Conservation (phyloP, 1,140 invertebrate species). For the Eumeta japonica region DNA sequence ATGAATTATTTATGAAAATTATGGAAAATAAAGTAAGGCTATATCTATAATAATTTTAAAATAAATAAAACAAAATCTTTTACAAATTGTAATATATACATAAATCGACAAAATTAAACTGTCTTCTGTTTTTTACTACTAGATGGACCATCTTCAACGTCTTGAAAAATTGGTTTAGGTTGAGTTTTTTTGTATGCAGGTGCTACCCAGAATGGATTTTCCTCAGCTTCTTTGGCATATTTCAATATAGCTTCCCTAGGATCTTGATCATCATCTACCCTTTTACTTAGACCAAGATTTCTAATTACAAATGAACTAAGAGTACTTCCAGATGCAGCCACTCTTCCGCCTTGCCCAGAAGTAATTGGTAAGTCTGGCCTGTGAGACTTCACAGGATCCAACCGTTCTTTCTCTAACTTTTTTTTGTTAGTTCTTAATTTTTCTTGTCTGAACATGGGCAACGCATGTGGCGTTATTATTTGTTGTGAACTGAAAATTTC, state of each 20-base stretch:
- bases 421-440: conserved; percentile 86
- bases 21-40: too few species aligned
- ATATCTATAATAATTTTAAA: too few species aligned
- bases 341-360: conserved; percentile 84
- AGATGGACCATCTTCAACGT: conserved; percentile 61
- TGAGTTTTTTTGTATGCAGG: conserved; percentile 88
- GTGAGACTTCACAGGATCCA: conserved; percentile 90
- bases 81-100: too few species aligned
- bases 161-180: conserved; percentile 74
- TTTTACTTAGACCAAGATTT: conserved; percentile 90
- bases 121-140: conserved; percentile 58
- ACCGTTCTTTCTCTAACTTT: conserved; percentile 86
- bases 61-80: too few species aligned
- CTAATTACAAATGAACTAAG: conserved; percentile 96
- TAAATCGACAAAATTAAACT: too few species aligned
- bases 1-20: too few species aligned
- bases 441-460: conserved; percentile 94
- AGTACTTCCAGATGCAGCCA: conserved; percentile 93
- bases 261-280: conserved; percentile 94
- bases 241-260: conserved; percentile 95
- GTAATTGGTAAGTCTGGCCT: conserved; percentile 97
- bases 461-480: conserved; percentile 95
- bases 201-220: conserved; percentile 96
- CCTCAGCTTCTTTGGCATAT: conserved; percentile 93
- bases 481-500: conserved; percentile 89